Evolutionary conservation across 2,888 invertebrate genomes (phyloP).

Genomic region (Lutraria lutraria): DNA sequence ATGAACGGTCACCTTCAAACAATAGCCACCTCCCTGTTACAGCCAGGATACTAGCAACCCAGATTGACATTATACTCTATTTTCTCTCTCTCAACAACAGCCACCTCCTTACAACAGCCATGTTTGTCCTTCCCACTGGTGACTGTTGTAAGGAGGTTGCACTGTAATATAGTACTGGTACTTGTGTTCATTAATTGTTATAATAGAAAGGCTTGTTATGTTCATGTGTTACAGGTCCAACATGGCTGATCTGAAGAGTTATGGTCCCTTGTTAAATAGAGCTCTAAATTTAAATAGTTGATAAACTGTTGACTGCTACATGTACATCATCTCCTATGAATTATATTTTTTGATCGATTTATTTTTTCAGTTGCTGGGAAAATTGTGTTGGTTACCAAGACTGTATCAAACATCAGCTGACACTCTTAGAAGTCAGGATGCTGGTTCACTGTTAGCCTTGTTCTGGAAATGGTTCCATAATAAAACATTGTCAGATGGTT

Average conservation of each 20-base stretch:
- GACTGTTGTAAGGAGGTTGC: no score
- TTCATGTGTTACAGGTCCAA: no score
- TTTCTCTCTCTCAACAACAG: no score
- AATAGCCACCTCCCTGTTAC: no score
- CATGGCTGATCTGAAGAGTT: background rate
- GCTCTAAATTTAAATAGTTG: background rate
- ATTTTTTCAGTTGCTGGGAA: constrained; percentile 61
- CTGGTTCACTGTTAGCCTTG: constrained; percentile 61
- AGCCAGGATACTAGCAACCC: no score
- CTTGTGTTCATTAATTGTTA: no score
- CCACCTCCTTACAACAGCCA: no score
- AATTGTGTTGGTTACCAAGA: constrained; percentile 69
- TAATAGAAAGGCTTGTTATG: no score
- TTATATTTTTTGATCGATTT: background rate
- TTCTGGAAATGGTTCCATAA: constrained; percentile 83
- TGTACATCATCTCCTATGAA: background rate
- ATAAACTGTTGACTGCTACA: background rate
- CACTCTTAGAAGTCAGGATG: constrained; percentile 20
- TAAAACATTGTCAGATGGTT: constrained; percentile 55
- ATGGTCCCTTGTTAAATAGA: background rate
- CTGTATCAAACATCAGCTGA: constrained; percentile 64
- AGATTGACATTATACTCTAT: no score
- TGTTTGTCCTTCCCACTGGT: no score
- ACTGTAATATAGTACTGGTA: no score
- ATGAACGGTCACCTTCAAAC: no score